Conservation (phyloP, 2,888 invertebrate species). For the Operophtera brumata region DNA sequence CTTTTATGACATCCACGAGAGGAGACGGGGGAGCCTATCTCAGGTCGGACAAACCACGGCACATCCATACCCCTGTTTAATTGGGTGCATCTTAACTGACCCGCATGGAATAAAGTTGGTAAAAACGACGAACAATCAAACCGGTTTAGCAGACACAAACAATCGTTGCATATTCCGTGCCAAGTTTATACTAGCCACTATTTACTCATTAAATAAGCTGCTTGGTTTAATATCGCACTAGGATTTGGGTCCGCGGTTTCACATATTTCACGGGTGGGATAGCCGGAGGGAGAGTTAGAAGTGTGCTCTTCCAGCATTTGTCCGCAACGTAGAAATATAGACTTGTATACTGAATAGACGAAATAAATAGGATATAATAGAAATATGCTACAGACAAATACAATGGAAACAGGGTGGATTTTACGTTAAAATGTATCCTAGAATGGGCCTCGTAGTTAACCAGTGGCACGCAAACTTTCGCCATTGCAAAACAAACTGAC, state of each 20-base stretch:
- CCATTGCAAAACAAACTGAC: not conserved
- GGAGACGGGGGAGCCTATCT: too few relatives aligned
- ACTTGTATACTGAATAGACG: too few relatives aligned
- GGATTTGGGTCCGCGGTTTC: not conserved
- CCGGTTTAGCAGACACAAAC: conserved; percentile 41
- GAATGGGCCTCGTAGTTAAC: too few relatives aligned
- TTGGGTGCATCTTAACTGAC: conserved; percentile 45
- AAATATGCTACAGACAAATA: too few relatives aligned
- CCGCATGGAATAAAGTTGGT: conserved; percentile 43
- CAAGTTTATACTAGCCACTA: conserved; percentile 48
- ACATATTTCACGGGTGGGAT: not conserved
- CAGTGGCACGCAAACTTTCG: not conserved
- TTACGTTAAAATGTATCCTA: too few relatives aligned
- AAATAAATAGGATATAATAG: too few relatives aligned
- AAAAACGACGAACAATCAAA: conserved; percentile 34
- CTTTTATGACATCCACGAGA: too few relatives aligned
- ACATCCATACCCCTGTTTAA: not conserved
- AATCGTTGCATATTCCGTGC: conserved; percentile 42
- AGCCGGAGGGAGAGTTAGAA: too few relatives aligned
- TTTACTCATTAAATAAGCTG: conserved; percentile 36
- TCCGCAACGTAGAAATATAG: too few relatives aligned
- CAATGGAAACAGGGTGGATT: too few relatives aligned
- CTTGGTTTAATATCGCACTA: conserved; percentile 5
- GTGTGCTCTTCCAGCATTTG: too few relatives aligned
- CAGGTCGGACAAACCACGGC: too few relatives aligned